These are phyloP conservation scores for Apeira syringaria DNA, from an alignment of 2,888 invertebrate species.

Conservation along the genomic window DNA sequence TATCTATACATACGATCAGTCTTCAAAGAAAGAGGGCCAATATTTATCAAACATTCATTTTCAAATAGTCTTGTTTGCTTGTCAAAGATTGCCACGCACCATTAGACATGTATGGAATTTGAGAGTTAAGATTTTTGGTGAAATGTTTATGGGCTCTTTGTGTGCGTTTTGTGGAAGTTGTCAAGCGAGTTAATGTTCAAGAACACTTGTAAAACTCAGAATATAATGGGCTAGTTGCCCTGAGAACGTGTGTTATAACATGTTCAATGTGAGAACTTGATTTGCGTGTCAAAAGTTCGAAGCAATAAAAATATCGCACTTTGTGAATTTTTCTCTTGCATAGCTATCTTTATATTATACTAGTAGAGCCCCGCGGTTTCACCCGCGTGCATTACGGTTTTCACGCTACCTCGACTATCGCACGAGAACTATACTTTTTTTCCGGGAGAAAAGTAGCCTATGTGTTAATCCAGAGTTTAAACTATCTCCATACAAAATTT, in stretches of 20 bases:
- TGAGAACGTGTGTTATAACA: constrained; percentile 21
- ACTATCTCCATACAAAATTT: no score
- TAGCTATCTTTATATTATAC: no score
- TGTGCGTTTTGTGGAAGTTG: constrained; percentile 36
- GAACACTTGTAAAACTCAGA: constrained; percentile 34
- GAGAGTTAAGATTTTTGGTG: constrained; percentile 37
- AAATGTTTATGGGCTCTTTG: constrained; percentile 39
- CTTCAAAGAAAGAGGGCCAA: constrained; percentile 30
- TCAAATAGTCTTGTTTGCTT: constrained; percentile 42
- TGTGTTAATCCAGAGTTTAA: no score
- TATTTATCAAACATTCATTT: constrained; percentile 44
- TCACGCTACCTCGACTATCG: no score
- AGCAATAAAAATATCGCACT: no score
- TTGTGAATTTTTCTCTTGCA: no score
- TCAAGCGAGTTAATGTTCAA: constrained; percentile 34
- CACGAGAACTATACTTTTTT: no score
- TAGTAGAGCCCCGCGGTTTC: no score
- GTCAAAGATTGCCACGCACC: constrained; percentile 46
- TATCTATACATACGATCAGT: constrained; percentile 27
- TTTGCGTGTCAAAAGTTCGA: constrained; percentile 8
- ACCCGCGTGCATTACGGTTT: no score
- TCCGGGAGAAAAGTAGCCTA: no score
- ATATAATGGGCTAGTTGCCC: constrained; percentile 30
- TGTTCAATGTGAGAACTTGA: constrained; percentile 20
- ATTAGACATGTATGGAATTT: constrained; percentile 48